These are phyloP conservation scores for Poicephalus meyeri DNA, from an alignment of 2,113 vertebrate species.

Conservation along the genomic window DNA sequence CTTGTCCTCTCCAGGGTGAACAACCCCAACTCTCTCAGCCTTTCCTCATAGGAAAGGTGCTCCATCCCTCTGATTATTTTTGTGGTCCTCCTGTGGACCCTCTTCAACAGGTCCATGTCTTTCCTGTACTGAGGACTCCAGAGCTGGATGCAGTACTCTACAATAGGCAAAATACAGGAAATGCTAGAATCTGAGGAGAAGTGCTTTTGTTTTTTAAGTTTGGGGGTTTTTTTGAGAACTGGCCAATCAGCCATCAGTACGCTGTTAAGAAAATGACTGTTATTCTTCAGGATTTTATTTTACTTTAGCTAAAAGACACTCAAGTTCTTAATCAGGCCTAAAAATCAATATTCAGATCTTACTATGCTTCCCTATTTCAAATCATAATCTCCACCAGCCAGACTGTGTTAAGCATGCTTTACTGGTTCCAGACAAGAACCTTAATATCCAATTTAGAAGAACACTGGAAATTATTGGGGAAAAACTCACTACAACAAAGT, in stretches of 20 bases:
- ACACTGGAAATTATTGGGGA: neutral
- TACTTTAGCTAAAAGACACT: neutral
- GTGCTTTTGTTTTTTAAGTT: neutral
- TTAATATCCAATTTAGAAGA: neutral
- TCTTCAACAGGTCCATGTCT: neutral
- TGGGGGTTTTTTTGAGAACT: neutral
- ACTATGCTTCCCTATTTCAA: neutral
- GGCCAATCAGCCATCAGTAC: neutral
- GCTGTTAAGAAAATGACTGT: neutral
- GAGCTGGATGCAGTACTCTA: neutral
- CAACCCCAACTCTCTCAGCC: neutral
- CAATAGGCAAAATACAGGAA: neutral
- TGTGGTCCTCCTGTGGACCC: neutral
- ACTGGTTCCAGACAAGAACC: neutral
- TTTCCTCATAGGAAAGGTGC: neutral
- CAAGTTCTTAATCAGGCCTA: neutral
- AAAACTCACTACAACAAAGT: neutral
- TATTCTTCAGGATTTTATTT: neutral
- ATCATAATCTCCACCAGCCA: neutral
- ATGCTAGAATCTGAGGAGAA: neutral
- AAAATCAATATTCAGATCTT: conserved; percentile 1
- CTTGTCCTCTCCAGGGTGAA: neutral
- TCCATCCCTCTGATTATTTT: neutral
- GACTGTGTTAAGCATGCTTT: neutral
- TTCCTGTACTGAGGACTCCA: neutral